phyloP scores from a whole-genome alignment of 2,888 invertebrate species.

The Biston betularia region DNA sequence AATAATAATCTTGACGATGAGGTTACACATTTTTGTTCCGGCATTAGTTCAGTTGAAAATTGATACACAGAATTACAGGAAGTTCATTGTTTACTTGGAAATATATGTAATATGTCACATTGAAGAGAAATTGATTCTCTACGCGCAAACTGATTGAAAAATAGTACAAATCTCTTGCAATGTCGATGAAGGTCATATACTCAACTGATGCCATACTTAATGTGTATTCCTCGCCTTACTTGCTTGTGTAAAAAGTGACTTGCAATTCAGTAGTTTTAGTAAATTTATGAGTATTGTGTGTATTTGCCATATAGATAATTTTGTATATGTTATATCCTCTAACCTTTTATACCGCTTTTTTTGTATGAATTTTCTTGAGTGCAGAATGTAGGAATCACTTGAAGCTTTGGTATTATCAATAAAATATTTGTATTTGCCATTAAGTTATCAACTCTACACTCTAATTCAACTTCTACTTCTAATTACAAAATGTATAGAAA shows the following conservation, averaged over 20 bases:
- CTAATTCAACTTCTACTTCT: too few relatives aligned
- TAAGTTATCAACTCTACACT: too few relatives aligned
- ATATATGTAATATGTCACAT: neutral
- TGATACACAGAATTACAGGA: neutral
- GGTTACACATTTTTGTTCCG: neutral
- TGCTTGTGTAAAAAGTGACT: neutral
- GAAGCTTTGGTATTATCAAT: neutral
- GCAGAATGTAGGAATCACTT: neutral
- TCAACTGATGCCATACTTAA: neutral
- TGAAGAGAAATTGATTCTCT: neutral
- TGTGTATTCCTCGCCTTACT: neutral
- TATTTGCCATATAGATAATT: conserved; percentile 26
- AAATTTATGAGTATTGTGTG: conserved; percentile 7
- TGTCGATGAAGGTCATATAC: neutral
- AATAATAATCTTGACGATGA: conserved; percentile 22
- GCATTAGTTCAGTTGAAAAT: neutral
- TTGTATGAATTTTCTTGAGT: conserved; percentile 10
- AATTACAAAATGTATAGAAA: neutral
- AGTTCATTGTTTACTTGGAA: too few relatives aligned
- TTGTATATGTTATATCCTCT: conserved; percentile 68
- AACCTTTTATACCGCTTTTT: conserved; percentile 70
- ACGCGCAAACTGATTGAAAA: neutral
- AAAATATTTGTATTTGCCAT: too few relatives aligned
- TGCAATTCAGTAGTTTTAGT: conserved; percentile 11
- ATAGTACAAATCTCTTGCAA: too few relatives aligned